Evolutionary conservation across 2,797 vertebrate genomes (phyloP).

Genomic region (Parauchenoglanis ngamensis): DNA sequence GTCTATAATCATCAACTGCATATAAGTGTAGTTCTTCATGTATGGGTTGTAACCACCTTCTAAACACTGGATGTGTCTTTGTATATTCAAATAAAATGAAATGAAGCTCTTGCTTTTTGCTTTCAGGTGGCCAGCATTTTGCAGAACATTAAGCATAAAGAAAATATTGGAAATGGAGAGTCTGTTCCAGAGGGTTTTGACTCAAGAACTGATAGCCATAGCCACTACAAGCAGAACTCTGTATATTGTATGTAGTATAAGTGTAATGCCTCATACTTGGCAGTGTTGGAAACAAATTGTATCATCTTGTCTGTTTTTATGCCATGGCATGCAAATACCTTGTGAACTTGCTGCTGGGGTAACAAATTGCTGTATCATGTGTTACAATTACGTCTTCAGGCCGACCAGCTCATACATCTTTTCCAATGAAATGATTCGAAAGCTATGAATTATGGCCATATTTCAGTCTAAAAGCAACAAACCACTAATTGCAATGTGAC

Average conservation of each 20-base stretch:
- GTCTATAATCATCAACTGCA: slow-evolving; percentile 59
- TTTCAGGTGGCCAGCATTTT: slow-evolving; percentile 53
- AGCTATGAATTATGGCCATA: slow-evolving; percentile 86
- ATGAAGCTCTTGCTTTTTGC: slow-evolving; percentile 40
- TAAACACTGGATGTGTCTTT: slow-evolving; percentile 60
- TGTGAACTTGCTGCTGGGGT: slow-evolving; percentile 75
- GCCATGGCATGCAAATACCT: slow-evolving; percentile 72
- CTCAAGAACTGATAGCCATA: slow-evolving; percentile 65
- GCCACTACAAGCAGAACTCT: slow-evolving; percentile 64
- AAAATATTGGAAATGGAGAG: slow-evolving; percentile 54
- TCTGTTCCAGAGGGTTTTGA: slow-evolving; percentile 56
- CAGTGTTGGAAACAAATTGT: slow-evolving; percentile 68
- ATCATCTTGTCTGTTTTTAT: slow-evolving; percentile 60
- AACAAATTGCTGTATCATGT: slow-evolving; percentile 84
- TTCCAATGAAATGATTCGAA: slow-evolving; percentile 77
- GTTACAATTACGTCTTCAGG: slow-evolving; percentile 78
- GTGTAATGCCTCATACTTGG: slow-evolving; percentile 60
- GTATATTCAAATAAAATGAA: slow-evolving; percentile 54
- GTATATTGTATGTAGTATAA: slow-evolving; percentile 20
- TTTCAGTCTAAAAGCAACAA: slow-evolving; percentile 85
- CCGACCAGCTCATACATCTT: slow-evolving; percentile 67
- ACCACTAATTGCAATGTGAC: slow-evolving; percentile 83
- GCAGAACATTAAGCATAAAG: slow-evolving; percentile 52
- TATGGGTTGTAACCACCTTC: slow-evolving; percentile 59
- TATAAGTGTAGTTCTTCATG: slow-evolving; percentile 54